Evolutionary conservation across 1,140 invertebrate genomes (phyloP).

Genomic region (Heterodera schachtii): DNA sequence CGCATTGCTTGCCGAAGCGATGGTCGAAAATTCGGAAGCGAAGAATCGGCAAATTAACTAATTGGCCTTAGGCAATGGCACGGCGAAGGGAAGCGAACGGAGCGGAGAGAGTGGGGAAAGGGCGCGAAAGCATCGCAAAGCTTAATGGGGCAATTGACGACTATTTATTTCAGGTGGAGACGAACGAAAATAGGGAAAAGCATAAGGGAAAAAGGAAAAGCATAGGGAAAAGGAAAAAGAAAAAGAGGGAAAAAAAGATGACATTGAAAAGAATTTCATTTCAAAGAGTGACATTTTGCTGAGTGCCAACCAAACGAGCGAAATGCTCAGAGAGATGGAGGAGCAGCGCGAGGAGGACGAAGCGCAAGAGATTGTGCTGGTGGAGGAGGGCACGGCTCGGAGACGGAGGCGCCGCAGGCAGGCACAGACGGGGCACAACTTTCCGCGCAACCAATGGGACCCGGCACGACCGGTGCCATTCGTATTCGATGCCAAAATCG

Average conservation of each 20-base stretch:
- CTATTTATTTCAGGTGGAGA: conserved; percentile 16
- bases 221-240: no score
- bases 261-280: neutral
- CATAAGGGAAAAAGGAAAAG: no score
- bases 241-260: no score
- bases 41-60: neutral
- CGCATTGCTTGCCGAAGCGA: conserved; percentile 19
- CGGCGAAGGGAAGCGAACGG: neutral
- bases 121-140: neutral
- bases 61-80: conserved; percentile 11
- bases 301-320: conserved; percentile 6
- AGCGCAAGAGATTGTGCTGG: conserved; percentile 7
- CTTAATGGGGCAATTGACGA: conserved; percentile 18
- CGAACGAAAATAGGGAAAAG: no score
- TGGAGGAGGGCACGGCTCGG: conserved; percentile 12
- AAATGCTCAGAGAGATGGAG: conserved; percentile 15
- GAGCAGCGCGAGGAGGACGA: neutral
- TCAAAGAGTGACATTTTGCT: conserved; percentile 23
- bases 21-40: neutral
- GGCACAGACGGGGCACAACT: conserved; percentile 38
- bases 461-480: conserved; percentile 26
- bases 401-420: conserved; percentile 22
- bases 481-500: conserved; percentile 33
- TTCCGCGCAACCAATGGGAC: conserved; percentile 40
- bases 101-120: conserved; percentile 1